Evolutionary conservation across 2,888 invertebrate genomes (phyloP).

Genomic region (Pilophorus perplexus): DNA sequence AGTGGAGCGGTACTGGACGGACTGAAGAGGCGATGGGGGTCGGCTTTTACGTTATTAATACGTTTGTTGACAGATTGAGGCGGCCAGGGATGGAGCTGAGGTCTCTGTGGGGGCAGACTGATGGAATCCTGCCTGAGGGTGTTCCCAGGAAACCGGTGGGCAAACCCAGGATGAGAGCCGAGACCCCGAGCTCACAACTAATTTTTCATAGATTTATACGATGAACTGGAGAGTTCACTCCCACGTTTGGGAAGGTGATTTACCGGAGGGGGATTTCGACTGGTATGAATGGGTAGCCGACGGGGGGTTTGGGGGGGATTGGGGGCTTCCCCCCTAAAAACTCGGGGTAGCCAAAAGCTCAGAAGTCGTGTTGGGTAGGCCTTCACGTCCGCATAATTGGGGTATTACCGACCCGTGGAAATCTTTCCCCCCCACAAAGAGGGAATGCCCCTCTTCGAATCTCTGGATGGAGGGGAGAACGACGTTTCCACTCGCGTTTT

Average conservation of each 20-base stretch:
- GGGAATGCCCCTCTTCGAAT: background rate
- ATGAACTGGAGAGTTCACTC: conserved; percentile 30
- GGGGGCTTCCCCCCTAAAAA: no score
- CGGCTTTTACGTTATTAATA: conserved; percentile 28
- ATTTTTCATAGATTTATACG: conserved; percentile 42
- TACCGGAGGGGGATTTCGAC: conserved; percentile 1
- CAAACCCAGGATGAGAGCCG: background rate
- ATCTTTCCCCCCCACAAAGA: background rate
- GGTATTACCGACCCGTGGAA: conserved; percentile 31
- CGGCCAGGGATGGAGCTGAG: background rate
- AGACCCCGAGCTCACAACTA: conserved; percentile 34
- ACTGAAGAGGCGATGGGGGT: background rate
- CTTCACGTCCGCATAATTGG: conserved; percentile 41
- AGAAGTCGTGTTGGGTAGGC: conserved; percentile 38
- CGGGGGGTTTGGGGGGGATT: conserved; percentile 4
- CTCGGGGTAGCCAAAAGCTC: conserved; percentile 14
- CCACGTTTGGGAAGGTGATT: conserved; percentile 35
- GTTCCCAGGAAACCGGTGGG: conserved; percentile 33
- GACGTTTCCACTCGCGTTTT: no score
- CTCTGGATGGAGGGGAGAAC: background rate
- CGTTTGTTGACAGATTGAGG: conserved; percentile 30
- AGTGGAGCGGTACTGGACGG: no score
- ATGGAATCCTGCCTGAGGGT: conserved; percentile 28
- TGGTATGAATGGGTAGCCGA: conserved; percentile 24
- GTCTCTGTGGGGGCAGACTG: conserved; percentile 22